Evolutionary conservation across 1,140 invertebrate species (phyloP), one percentile per base, ranked within the genome.

Genomic region (Bombus pyrosoma): DNA sequence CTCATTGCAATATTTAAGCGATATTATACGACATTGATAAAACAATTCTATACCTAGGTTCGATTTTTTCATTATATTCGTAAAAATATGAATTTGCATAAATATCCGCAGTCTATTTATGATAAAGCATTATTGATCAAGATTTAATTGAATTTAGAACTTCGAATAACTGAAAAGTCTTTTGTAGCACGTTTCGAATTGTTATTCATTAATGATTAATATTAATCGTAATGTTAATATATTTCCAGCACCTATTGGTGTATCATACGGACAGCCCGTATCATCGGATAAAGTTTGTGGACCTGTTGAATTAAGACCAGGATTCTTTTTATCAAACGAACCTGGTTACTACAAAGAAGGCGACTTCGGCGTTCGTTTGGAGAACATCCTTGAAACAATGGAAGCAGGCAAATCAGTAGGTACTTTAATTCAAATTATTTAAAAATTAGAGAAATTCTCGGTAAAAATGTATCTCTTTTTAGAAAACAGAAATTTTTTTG

Each of bases 361-460:
- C 22, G 96, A 98, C 84, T 99, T 98, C 95, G 99, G 99, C 5
- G 97, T 99, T 39, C 96, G 98, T 69, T 96, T 99, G 64, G 98
- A 99, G 93, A 99, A 99, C 94, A 96, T 99, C 66, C 95, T 99
- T n/a, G 97, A 99, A 94, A 97, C 99, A 6, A 94, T 98, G 25
- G 96, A 97, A 73, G 96, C 95, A 32, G 83, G 90, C 62, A 93
- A 95, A 22, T 91, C 93, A 57, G 94, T 94, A 91, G 68, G 77
- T 66, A 82, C 18, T 68, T 76, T 10, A 41, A 18, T 66, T 28
- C n/a, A 71, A 77, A 41, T 5, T 43, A 8, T 34, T 41, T 15
- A 8, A n/a, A 28, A 66, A 28, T 15, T 15, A 12, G 15, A 57
- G 2, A 18, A 43, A 18, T 75, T 32, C 28, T 73, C 15, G 8